Conservation (phyloP, 2,113 vertebrate genomes). For the Sylvicapra grimmia region DNA sequence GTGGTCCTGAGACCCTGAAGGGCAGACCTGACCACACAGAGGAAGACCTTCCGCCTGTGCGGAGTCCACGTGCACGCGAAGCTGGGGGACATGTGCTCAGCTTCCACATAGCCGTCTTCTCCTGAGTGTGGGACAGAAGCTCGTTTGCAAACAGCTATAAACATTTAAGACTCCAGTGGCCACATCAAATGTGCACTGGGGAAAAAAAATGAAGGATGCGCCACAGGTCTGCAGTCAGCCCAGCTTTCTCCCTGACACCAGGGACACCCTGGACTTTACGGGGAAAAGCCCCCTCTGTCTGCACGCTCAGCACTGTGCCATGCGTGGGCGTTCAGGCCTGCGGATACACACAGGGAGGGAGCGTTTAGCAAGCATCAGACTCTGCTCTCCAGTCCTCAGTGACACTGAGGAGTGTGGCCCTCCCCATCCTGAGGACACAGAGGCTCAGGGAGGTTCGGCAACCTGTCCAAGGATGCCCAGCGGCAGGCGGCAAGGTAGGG, state of each 20-base stretch:
- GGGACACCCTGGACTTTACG: background rate
- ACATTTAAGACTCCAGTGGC: background rate
- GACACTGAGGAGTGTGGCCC: background rate
- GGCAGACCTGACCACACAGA: background rate
- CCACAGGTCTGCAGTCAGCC: constrained; percentile 37
- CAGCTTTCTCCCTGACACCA: background rate
- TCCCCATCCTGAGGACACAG: background rate
- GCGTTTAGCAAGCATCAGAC: fast-evolving
- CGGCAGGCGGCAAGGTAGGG: background rate
- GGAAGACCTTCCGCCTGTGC: no score
- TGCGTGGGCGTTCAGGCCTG: background rate
- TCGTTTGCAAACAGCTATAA: background rate
- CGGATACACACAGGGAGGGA: background rate
- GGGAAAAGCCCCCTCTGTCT: background rate
- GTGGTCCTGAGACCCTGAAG: background rate
- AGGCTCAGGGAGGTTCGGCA: background rate
- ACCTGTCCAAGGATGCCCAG: background rate
- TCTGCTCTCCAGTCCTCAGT: background rate
- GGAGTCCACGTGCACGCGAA: fast-evolving
- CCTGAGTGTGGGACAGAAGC: background rate
- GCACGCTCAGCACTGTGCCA: background rate
- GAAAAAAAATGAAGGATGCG: constrained; percentile 17
- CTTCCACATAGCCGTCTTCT: background rate
- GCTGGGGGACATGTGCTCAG: background rate
- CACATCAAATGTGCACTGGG: background rate